A percentile compares a stretch with the other conserved stretches of the same genome.
Evolutionary conservation across 2,888 invertebrate species (phyloP).

Genomic region (Ophioninae sp.): DNA sequence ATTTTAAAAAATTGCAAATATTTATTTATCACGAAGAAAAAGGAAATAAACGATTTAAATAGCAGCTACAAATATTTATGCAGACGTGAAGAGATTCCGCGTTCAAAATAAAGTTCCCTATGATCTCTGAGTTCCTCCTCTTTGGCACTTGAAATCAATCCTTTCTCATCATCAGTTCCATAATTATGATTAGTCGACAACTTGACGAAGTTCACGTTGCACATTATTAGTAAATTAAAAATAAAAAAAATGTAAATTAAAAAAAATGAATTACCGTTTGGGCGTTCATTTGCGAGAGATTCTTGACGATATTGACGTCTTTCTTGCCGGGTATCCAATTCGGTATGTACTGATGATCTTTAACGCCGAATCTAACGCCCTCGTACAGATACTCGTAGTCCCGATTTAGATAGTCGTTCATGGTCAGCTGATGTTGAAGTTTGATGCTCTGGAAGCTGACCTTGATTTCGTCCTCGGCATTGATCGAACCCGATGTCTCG

Average conservation of each 20-base stretch:
- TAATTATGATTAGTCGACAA: background rate
- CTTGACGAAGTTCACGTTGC: background rate
- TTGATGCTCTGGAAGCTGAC: conserved; percentile 70
- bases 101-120: too few species aligned
- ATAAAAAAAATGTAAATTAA: background rate
- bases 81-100: background rate
- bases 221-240: background rate
- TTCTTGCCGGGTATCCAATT: conserved; percentile 79
- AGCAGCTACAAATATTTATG: background rate
- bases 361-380: conserved; percentile 74
- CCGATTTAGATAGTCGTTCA: conserved; percentile 75
- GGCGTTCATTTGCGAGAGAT: conserved; percentile 61
- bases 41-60: background rate
- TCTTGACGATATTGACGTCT: conserved; percentile 72
- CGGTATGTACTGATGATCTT: conserved; percentile 79
- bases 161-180: background rate
- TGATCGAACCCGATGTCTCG: conserved; percentile 54
- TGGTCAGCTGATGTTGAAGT: conserved; percentile 74
- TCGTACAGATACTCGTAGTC: conserved; percentile 79
- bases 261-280: conserved; percentile 70
- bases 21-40: too few species aligned
- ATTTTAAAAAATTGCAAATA: too few species aligned
- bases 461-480: conserved; percentile 68
- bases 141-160: background rate
- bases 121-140: background rate